Evolutionary conservation across 2,797 vertebrate species (phyloP), one percentile per base, ranked within the genome.

Genomic region (Brachyalestes nurse): DNA sequence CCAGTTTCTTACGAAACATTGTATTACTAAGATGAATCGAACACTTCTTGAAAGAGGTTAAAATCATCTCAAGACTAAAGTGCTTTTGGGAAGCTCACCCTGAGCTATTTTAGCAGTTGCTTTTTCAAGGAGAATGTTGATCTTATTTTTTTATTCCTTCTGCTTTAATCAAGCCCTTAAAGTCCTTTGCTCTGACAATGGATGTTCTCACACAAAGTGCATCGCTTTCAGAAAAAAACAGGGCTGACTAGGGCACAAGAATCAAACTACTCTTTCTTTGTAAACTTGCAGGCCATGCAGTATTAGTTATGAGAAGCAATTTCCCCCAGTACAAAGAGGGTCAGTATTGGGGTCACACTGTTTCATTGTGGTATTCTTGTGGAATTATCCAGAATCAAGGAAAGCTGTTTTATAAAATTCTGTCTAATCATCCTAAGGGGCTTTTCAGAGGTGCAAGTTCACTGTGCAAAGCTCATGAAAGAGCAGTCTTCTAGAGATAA

Each of bases 261-360:
- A 25, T 84, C 53, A 17, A 72, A 70, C 6, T 23, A 10, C 49
- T 72, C 65, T 60, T 64, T 58, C 28, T 19, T 4, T n/a, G 42
- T 72, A 74, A 78, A 79, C 73, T 77, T 17, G 16, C 14, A 8
- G 62, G 23, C 0, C 51, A 42, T 57, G 67, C 75, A 47, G 61
- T 25, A 65, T 70, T 66, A 83, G 87, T 90, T 87, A 92, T 90
- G 88, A 90, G 78, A 89, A 87, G 88, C 89, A 92, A 93, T 94
- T 92, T 92, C 80, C 78, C 72, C 47, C 72, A 69, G 64, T 23
- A 90, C 87, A 90, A 89, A 92, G 88, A 89, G 90, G 92, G 90
- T 92, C 92, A 90, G 82, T 71, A 77, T 75, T 81, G 82, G 83
- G 86, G 89, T 89, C 90, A 83, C 49, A 12, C 83, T 85, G 87